phyloP scores from a whole-genome alignment of 2,797 vertebrate genomes.

The Notoglanidium macrostoma region DNA sequence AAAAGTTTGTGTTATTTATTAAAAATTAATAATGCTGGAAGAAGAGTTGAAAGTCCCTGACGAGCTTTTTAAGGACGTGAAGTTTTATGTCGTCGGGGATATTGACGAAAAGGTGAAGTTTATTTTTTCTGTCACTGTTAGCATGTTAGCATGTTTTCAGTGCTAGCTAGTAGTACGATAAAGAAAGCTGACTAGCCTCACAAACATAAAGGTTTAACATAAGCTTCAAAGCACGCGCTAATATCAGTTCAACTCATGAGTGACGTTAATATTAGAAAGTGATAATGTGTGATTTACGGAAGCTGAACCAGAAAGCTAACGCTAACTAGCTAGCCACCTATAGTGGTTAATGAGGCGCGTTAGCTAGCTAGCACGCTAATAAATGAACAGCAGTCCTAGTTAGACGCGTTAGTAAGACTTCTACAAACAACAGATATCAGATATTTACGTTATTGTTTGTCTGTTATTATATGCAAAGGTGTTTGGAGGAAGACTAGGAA shows the following conservation, averaged over 20 bases:
- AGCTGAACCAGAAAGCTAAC: neutral
- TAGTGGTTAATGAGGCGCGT: neutral
- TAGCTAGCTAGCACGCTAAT: slow-evolving; percentile 15
- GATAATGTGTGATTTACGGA: neutral
- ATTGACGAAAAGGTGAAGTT: slow-evolving; percentile 88
- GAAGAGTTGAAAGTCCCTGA: slow-evolving; percentile 82
- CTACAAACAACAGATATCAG: neutral
- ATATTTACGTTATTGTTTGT: neutral
- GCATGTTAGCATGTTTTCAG: slow-evolving; percentile 54
- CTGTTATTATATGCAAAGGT: neutral
- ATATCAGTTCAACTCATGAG: neutral
- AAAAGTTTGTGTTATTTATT: slow-evolving; percentile 46
- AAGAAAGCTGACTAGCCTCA: neutral
- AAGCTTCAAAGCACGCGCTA: too few relatives aligned
- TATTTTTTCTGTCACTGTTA: slow-evolving; percentile 28
- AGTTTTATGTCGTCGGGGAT: slow-evolving; percentile 96
- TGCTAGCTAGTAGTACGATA: slow-evolving; percentile 40
- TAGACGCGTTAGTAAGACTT: neutral
- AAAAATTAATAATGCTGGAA: slow-evolving; percentile 73
- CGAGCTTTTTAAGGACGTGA: slow-evolving; percentile 94
- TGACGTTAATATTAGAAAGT: neutral
- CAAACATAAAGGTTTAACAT: neutral
- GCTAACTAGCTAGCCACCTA: neutral
- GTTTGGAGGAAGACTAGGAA: neutral
- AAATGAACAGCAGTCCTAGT: neutral